These are phyloP conservation scores for Drosophila teissieri DNA, from an alignment of 1,140 invertebrate species.

Conservation along the genomic window DNA sequence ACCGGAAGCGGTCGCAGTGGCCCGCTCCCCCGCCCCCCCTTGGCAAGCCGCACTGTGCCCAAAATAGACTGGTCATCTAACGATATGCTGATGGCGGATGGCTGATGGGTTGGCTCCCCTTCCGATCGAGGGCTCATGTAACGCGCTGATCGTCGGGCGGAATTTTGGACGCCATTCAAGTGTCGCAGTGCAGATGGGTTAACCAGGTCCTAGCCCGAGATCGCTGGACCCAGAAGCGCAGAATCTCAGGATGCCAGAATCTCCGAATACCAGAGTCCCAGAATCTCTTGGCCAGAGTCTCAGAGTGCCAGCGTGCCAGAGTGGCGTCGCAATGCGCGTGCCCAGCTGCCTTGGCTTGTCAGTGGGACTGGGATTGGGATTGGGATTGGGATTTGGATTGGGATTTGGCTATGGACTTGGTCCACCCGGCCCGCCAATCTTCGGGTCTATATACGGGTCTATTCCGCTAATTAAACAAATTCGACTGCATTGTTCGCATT, in stretches of 20 bases:
- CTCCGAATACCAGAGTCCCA: too few species aligned
- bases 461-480: conserved; percentile 77
- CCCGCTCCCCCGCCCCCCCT: conserved; percentile 8
- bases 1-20: conserved; percentile 60
- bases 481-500: conserved; percentile 64
- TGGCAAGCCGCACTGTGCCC: conserved; percentile 13
- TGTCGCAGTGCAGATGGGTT: conserved; percentile 11
- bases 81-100: conserved; percentile 20
- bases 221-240: neutral
- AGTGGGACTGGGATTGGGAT: conserved; percentile 11
- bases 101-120: conserved; percentile 15
- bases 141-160: conserved; percentile 32
- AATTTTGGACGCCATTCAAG: conserved; percentile 66
- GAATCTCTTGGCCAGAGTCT: neutral
- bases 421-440: conserved; percentile 45
- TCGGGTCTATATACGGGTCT: conserved; percentile 47
- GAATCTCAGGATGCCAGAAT: neutral
- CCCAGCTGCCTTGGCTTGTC: conserved; percentile 79
- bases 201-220: neutral
- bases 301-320: neutral
- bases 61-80: conserved; percentile 74
- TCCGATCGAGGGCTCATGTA: conserved; percentile 32
- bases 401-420: neutral
- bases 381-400: too few species aligned
- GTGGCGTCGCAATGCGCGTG: conserved; percentile 47